Conservation (phyloP, 2,888 invertebrate species). For the Plemyria rubiginata region DNA sequence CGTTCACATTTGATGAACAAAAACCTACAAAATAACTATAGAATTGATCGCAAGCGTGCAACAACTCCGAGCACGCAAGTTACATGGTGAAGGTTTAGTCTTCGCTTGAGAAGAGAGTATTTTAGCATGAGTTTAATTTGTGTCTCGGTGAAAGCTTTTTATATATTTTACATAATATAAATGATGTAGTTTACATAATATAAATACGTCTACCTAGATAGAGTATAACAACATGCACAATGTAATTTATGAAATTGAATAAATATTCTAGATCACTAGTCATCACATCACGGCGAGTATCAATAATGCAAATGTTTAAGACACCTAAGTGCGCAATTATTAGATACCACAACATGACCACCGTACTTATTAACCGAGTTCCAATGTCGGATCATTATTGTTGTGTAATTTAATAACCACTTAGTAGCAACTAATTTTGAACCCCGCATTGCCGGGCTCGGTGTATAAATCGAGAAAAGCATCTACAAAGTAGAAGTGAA, state of each 20-base stretch:
- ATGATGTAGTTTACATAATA: no score
- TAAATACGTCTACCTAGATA: background rate
- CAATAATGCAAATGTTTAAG: constrained; percentile 37
- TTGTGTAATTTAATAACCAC: constrained; percentile 15
- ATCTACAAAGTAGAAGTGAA: constrained; percentile 5
- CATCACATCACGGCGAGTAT: constrained; percentile 40
- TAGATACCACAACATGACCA: constrained; percentile 19
- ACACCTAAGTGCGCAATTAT: constrained; percentile 47
- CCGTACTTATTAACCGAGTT: constrained; percentile 12
- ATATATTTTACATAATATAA: no score
- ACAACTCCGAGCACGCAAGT: no score
- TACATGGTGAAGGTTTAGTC: no score
- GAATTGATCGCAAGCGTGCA: no score
- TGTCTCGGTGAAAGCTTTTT: no score
- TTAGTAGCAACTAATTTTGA: constrained; percentile 11
- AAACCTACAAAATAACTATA: no score
- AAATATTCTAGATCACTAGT: constrained; percentile 57
- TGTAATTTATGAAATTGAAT: constrained; percentile 37
- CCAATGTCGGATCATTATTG: constrained; percentile 12
- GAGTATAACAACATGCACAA: constrained; percentile 4
- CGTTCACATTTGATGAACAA: no score
- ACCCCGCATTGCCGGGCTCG: constrained; percentile 1
- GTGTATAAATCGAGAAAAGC: constrained; percentile 3
- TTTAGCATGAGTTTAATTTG: no score
- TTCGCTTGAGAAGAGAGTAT: no score